Percentiles rank a stretch among this genome's conserved stretches.
Evolutionary conservation across 1,140 invertebrate species (phyloP).

Genomic region (Galleria mellonella): DNA sequence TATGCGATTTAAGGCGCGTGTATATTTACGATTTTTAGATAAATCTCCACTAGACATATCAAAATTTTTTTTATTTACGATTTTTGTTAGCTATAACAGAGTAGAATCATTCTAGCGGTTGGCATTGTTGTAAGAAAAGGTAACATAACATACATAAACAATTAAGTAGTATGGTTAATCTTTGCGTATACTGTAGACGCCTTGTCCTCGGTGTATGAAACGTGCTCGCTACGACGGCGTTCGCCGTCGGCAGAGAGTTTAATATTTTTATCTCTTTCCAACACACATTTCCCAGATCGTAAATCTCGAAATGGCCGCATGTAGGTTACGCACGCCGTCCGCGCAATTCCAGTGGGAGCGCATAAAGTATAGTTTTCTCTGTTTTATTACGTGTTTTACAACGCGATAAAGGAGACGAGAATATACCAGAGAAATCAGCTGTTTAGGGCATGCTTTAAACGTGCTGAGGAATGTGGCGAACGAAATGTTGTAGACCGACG

Average conservation of each 20-base stretch:
- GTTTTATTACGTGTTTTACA: slow-evolving; percentile 69
- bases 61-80: neutral
- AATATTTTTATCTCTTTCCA: slow-evolving; percentile 69
- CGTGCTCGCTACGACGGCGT: slow-evolving; percentile 43
- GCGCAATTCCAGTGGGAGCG: slow-evolving; percentile 55
- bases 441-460: slow-evolving; percentile 71
- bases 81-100: neutral
- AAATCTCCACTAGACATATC: slow-evolving; percentile 1
- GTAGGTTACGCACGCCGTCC: slow-evolving; percentile 71
- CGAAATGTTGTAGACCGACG: slow-evolving; percentile 47
- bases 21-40: slow-evolving; percentile 39
- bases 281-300: slow-evolving; percentile 75
- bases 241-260: slow-evolving; percentile 58
- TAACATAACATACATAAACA: neutral
- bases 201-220: slow-evolving; percentile 50
- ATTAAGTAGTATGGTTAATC: neutral
- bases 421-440: slow-evolving; percentile 70
- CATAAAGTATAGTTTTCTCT: slow-evolving; percentile 73
- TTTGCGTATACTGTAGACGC: slow-evolving; percentile 43
- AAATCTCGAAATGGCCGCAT: slow-evolving; percentile 76
- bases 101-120: neutral
- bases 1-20: slow-evolving; percentile 44
- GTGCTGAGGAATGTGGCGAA: slow-evolving; percentile 70
- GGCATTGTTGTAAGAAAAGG: too few relatives aligned
- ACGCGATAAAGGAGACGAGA: slow-evolving; percentile 67